Conservation (phyloP, 2,888 invertebrate genomes). For the Limenitis arthemis region DNA sequence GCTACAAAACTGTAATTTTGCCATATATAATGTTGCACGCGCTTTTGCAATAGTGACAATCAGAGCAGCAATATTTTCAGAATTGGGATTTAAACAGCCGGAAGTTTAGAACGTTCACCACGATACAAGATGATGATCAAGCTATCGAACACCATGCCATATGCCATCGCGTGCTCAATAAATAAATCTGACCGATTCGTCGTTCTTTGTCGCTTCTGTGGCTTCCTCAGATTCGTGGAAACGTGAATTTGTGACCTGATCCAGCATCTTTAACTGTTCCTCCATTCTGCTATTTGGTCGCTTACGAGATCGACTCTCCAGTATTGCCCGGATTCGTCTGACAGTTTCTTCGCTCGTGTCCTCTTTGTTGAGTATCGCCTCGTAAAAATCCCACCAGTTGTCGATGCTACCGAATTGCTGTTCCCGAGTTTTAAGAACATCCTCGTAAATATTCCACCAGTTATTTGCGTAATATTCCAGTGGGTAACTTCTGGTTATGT, state of each 20-base stretch:
- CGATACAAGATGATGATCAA: constrained; percentile 21
- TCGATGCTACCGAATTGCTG: constrained; percentile 64
- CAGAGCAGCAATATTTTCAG: background rate
- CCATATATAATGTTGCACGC: too few relatives aligned
- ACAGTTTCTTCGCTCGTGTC: constrained; percentile 44
- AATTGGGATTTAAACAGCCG: constrained; percentile 18
- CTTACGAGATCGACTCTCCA: constrained; percentile 38
- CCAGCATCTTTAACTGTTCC: constrained; percentile 53
- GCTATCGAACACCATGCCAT: constrained; percentile 28
- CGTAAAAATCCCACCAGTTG: constrained; percentile 66
- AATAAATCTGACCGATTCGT: constrained; percentile 59
- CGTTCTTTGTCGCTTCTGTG: constrained; percentile 36
- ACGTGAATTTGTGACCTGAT: constrained; percentile 48
- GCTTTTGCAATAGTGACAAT: background rate
- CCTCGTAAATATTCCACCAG: constrained; percentile 67
- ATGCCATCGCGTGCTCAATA: constrained; percentile 34
- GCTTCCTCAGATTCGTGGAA: constrained; percentile 52
- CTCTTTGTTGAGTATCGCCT: constrained; percentile 47
- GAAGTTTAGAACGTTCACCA: constrained; percentile 21
- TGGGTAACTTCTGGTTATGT: constrained; percentile 57
- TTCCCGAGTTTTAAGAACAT: constrained; percentile 54
- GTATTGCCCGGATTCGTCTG: constrained; percentile 39
- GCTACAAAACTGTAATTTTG: too few relatives aligned
- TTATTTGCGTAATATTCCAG: constrained; percentile 64
- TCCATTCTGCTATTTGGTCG: constrained; percentile 54